These are phyloP conservation scores for Upupa epops DNA, from an alignment of 2,113 vertebrate species.

Conservation along the genomic window DNA sequence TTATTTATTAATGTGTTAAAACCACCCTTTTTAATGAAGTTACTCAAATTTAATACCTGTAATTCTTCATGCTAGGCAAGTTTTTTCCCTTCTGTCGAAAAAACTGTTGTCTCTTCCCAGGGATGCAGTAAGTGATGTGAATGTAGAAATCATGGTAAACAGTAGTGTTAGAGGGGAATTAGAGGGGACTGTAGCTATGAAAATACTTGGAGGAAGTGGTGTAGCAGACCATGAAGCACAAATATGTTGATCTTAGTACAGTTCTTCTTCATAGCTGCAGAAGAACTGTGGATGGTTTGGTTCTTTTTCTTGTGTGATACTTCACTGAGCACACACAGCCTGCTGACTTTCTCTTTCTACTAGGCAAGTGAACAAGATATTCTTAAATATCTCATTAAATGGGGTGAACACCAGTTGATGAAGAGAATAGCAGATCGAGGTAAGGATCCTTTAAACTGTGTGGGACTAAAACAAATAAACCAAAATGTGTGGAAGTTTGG, in stretches of 20 bases:
- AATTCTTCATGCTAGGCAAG: background rate
- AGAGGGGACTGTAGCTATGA: too few species aligned
- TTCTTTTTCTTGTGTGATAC: background rate
- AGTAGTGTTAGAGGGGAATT: background rate
- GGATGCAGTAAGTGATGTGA: background rate
- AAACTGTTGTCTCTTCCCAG: background rate
- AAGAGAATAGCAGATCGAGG: constrained; percentile 99
- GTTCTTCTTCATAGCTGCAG: background rate
- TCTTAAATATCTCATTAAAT: constrained; percentile 97
- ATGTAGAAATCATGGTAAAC: background rate
- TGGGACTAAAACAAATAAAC: background rate
- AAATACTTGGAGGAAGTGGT: background rate
- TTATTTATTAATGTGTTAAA: too few species aligned
- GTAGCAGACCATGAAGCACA: background rate
- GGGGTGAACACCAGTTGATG: constrained; percentile 98
- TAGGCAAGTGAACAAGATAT: constrained; percentile 99
- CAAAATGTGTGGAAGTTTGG: background rate
- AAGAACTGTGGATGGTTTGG: background rate
- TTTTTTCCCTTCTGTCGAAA: background rate
- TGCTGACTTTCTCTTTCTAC: constrained; percentile 48
- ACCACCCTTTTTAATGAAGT: background rate
- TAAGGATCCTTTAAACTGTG: constrained; percentile 65
- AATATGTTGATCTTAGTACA: background rate
- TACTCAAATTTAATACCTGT: background rate
- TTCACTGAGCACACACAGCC: background rate